phyloP scores from a whole-genome alignment of 2,797 vertebrate species.

The Acipenser oxyrinchus region DNA sequence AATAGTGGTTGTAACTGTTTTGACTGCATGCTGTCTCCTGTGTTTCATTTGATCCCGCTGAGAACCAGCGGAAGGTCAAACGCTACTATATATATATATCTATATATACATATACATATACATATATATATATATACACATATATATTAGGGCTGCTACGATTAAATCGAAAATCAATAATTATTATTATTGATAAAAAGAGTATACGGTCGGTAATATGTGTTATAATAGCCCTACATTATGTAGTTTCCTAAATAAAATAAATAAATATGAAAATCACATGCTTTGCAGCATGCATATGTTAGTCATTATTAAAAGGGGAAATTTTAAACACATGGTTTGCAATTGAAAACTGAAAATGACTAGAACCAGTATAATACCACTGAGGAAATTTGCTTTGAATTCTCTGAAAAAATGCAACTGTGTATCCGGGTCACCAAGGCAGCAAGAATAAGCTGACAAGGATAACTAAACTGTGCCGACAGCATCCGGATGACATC shows the following conservation, averaged over 20 bases:
- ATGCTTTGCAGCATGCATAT: not conserved
- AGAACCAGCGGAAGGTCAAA: too few species aligned
- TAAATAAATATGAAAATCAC: not conserved
- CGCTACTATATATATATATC: too few species aligned
- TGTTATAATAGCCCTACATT: too few species aligned
- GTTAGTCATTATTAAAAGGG: not conserved
- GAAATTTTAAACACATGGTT: conserved; percentile 2
- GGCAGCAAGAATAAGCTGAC: not conserved
- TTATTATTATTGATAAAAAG: not conserved
- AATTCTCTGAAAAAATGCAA: not conserved
- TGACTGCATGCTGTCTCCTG: too few species aligned
- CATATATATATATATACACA: too few species aligned
- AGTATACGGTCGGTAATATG: too few species aligned
- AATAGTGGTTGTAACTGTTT: too few species aligned
- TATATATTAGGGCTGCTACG: too few species aligned
- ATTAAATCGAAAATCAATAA: not conserved
- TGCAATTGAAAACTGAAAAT: not conserved
- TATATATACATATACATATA: too few species aligned
- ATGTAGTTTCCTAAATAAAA: too few species aligned
- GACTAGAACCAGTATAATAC: not conserved
- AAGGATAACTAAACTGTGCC: not conserved
- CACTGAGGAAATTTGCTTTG: not conserved
- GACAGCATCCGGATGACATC: conserved; percentile 1
- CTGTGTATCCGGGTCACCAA: not conserved
- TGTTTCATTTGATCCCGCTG: too few species aligned